Conservation (phyloP, 2,113 vertebrate genomes). For the Osmerus eperlanus region DNA sequence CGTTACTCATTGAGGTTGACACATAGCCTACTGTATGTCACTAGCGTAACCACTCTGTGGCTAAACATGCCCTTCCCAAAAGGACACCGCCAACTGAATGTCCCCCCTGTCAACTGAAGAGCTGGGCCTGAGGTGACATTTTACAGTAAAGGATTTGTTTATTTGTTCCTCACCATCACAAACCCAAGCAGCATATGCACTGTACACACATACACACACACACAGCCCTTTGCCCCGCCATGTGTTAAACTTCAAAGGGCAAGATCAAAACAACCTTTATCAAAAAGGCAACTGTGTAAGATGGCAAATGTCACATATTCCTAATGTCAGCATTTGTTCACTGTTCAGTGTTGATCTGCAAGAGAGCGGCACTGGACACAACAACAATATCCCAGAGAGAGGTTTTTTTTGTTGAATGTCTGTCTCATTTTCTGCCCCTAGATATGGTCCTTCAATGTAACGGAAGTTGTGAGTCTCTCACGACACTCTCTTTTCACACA, state of each 20-base stretch:
- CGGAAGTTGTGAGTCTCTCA: slow-evolving; percentile 13
- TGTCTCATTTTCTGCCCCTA: slow-evolving; percentile 3
- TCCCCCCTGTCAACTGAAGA: neutral
- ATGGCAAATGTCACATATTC: slow-evolving; percentile 48
- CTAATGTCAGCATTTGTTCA: slow-evolving; percentile 21
- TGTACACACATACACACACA: slow-evolving; percentile 10
- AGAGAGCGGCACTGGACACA: slow-evolving; percentile 25
- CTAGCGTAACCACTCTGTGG: slow-evolving; percentile 16
- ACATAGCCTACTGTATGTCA: neutral
- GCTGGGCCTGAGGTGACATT: slow-evolving; percentile 41
- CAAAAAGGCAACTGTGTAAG: slow-evolving; percentile 23
- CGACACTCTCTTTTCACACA: slow-evolving; percentile 7
- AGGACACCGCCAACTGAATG: slow-evolving; percentile 19
- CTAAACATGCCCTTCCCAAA: slow-evolving; percentile 20
- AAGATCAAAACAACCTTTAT: slow-evolving; percentile 61
- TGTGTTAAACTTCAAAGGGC: slow-evolving; percentile 45
- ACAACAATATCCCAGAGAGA: slow-evolving; percentile 9
- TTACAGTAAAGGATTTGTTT: slow-evolving; percentile 31
- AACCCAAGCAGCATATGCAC: neutral
- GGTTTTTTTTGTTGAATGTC: slow-evolving; percentile 5
- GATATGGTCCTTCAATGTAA: slow-evolving; percentile 19
- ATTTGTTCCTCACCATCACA: slow-evolving; percentile 4
- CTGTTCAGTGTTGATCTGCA: slow-evolving; percentile 21
- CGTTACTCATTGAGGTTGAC: neutral
- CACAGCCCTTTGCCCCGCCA: slow-evolving; percentile 6